Percentiles rank a stretch among this genome's conserved stretches.
Evolutionary conservation across 2,888 invertebrate species (phyloP).

Genomic region (Plagodis pulveraria): DNA sequence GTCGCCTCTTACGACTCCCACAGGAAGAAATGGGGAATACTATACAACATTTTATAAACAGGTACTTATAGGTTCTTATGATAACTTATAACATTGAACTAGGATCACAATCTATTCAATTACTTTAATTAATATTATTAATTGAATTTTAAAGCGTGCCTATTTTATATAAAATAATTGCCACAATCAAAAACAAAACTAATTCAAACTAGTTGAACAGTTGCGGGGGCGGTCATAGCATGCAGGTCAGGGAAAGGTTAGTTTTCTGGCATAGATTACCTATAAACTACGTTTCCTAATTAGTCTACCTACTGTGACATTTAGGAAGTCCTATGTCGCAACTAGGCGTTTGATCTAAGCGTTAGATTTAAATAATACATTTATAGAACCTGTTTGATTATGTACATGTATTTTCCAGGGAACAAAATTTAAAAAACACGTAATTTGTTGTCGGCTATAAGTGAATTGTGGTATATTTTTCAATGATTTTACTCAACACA

Average conservation of each 20-base stretch:
- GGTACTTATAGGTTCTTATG: too few species aligned
- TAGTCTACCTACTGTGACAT: conserved; percentile 43
- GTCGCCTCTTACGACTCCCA: too few species aligned
- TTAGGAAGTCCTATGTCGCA: conserved; percentile 21
- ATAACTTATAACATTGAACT: too few species aligned
- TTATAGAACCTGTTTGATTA: background rate
- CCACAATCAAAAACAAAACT: background rate
- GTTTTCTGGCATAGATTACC: conserved; percentile 34
- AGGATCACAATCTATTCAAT: too few species aligned
- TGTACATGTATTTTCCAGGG: background rate
- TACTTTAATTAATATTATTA: too few species aligned
- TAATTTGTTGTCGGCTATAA: too few species aligned
- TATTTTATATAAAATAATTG: background rate
- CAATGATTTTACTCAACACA: too few species aligned
- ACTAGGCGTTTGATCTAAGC: background rate
- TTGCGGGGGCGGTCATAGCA: conserved; percentile 34
- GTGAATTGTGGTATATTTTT: too few species aligned
- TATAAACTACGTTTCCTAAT: conserved; percentile 51
- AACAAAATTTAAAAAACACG: too few species aligned
- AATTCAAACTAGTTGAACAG: background rate
- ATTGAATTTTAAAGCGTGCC: too few species aligned
- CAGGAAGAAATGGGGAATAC: too few species aligned
- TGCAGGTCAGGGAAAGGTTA: conserved; percentile 44
- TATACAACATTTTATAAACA: too few species aligned
- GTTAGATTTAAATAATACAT: background rate